These are phyloP conservation scores for Oryzias sinensis DNA, from an alignment of 2,797 vertebrate species.

Conservation along the genomic window DNA sequence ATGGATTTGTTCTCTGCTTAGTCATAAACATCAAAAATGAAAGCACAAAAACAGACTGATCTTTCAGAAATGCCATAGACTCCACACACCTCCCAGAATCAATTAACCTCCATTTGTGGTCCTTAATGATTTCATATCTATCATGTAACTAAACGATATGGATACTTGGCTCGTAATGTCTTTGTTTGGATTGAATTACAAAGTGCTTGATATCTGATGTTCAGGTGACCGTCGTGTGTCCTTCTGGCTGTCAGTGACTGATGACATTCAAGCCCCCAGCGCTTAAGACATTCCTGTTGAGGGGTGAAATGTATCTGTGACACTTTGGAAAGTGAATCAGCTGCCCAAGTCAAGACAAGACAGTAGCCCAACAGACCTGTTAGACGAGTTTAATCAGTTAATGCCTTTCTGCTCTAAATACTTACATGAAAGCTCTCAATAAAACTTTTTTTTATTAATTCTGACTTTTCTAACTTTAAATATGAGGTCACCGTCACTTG, in stretches of 20 bases:
- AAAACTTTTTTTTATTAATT: background rate
- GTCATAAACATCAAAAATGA: background rate
- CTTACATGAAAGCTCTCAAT: no score
- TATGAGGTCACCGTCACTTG: slow-evolving; percentile 3
- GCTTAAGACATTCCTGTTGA: slow-evolving; percentile 47
- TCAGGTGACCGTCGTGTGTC: slow-evolving; percentile 61
- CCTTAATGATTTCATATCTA: slow-evolving; percentile 40
- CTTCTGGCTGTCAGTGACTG: slow-evolving; percentile 46
- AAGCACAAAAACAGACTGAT: background rate
- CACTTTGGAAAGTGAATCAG: slow-evolving; percentile 67
- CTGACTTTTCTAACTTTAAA: background rate
- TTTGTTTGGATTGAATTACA: slow-evolving; percentile 70
- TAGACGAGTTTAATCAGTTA: slow-evolving; percentile 46
- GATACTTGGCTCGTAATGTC: slow-evolving; percentile 52
- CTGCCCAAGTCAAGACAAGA: slow-evolving; percentile 31
- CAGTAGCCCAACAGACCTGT: slow-evolving; percentile 27
- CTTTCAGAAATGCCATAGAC: slow-evolving; percentile 1
- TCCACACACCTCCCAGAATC: slow-evolving; percentile 13
- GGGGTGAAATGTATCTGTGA: slow-evolving; percentile 60
- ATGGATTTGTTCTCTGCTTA: background rate
- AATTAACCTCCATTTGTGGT: slow-evolving; percentile 32
- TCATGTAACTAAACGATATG: slow-evolving; percentile 37
- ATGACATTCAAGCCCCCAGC: slow-evolving; percentile 30
- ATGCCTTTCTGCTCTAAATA: slow-evolving; percentile 21
- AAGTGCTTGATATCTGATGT: slow-evolving; percentile 71